Evolutionary conservation across 1,140 invertebrate genomes (phyloP).

Genomic region (Hylaeus volcanicus): DNA sequence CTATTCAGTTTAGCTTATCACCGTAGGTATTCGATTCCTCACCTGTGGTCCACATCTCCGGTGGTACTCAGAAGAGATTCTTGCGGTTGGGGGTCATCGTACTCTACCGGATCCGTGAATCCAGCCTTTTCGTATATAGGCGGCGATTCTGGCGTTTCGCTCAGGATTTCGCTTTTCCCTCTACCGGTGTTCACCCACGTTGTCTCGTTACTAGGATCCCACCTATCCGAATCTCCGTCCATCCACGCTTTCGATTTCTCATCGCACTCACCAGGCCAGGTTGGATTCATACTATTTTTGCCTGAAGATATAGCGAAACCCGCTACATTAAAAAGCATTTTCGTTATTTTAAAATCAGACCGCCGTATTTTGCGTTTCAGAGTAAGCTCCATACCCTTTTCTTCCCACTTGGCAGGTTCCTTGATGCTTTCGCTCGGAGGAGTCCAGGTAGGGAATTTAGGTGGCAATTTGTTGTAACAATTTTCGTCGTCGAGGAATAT

Average conservation of each 20-base stretch:
- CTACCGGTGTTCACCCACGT: slow-evolving; percentile 68
- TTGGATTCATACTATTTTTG: slow-evolving; percentile 73
- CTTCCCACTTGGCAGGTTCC: slow-evolving; percentile 74
- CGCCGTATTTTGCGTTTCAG: slow-evolving; percentile 3
- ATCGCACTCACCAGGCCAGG: slow-evolving; percentile 70
- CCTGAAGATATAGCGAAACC: slow-evolving; percentile 60
- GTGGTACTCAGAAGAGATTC: slow-evolving; percentile 77
- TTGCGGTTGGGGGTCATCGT: slow-evolving; percentile 80
- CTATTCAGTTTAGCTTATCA: too few relatives aligned
- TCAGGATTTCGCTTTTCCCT: slow-evolving; percentile 68
- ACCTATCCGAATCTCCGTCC: slow-evolving; percentile 72
- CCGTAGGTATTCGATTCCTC: slow-evolving; percentile 13
- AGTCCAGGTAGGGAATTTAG: slow-evolving; percentile 81
- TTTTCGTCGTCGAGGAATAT: slow-evolving; percentile 79
- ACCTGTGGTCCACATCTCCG: slow-evolving; percentile 84
- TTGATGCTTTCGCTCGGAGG: slow-evolving; percentile 72
- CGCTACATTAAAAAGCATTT: slow-evolving; percentile 26
- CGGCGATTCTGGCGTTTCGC: slow-evolving; percentile 85
- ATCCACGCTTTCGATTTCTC: slow-evolving; percentile 74
- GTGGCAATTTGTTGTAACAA: slow-evolving; percentile 80
- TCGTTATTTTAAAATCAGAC: not conserved
- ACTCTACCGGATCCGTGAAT: slow-evolving; percentile 81
- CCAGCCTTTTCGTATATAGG: slow-evolving; percentile 84
- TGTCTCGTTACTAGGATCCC: slow-evolving; percentile 72
- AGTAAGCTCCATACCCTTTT: slow-evolving; percentile 68